phyloP scores from a whole-genome alignment of 1,140 invertebrate genomes.

The Dufourea novaeangliae region DNA sequence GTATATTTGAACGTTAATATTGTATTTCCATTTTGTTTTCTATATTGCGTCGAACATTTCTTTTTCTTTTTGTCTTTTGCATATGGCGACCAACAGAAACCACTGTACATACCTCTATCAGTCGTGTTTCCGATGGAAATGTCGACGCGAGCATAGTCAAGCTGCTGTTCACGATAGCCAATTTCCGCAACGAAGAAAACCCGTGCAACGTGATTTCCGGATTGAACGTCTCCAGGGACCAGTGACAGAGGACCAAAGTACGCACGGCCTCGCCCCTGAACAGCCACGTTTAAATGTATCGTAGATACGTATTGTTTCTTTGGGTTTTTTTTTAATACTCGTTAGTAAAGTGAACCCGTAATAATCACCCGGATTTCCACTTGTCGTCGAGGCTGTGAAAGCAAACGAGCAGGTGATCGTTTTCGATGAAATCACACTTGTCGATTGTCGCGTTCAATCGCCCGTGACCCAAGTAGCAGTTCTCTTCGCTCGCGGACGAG shows the following conservation, averaged over 20 bases:
- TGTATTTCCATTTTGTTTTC: background rate
- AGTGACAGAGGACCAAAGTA: slow-evolving; percentile 58
- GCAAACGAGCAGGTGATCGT: slow-evolving; percentile 61
- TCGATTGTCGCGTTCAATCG: slow-evolving; percentile 3
- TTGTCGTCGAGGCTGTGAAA: slow-evolving; percentile 58
- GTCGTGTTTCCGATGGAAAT: slow-evolving; percentile 41
- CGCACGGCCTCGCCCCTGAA: slow-evolving; percentile 54
- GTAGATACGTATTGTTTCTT: background rate
- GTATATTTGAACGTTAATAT: too few relatives aligned
- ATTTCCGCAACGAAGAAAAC: slow-evolving; percentile 57
- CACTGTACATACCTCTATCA: slow-evolving; percentile 66
- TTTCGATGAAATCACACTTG: slow-evolving; percentile 57
- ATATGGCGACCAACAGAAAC: background rate
- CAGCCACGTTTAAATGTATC: background rate
- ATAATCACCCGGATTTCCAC: slow-evolving; percentile 60
- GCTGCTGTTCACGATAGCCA: slow-evolving; percentile 63
- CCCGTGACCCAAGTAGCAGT: slow-evolving; percentile 39
- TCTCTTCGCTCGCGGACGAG: slow-evolving; percentile 32
- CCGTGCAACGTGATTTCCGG: slow-evolving; percentile 44
- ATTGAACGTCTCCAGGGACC: slow-evolving; percentile 61
- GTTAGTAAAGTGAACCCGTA: background rate
- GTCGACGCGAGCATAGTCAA: slow-evolving; percentile 50
- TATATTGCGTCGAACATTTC: too few relatives aligned
- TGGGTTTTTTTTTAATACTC: too few relatives aligned
- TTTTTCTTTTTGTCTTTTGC: too few relatives aligned